These are phyloP conservation scores for Leptopilina boulardi DNA, from an alignment of 1,140 invertebrate genomes.

Conservation along the genomic window DNA sequence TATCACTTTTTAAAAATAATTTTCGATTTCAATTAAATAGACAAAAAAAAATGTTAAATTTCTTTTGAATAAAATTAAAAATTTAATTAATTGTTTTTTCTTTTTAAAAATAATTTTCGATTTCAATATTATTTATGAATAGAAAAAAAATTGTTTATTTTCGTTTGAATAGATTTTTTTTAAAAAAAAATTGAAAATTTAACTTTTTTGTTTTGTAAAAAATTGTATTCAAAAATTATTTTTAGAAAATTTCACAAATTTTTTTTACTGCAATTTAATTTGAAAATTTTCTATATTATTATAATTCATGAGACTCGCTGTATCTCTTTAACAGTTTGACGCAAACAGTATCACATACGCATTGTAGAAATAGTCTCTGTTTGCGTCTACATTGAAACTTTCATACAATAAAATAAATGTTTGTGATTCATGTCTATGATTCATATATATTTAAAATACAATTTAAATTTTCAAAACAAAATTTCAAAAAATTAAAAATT, in stretches of 20 bases:
- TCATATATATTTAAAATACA: background rate
- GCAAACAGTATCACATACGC: slow-evolving; percentile 29
- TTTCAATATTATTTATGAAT: too few species aligned
- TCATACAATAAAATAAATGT: background rate
- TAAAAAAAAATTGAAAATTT: too few species aligned
- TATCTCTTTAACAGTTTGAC: slow-evolving; percentile 21
- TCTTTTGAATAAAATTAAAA: too few species aligned
- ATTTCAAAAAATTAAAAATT: too few species aligned
- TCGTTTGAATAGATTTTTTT: too few species aligned
- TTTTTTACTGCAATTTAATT: background rate
- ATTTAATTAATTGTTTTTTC: too few species aligned
- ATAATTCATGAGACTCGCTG: slow-evolving; percentile 16
- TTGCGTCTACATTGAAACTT: slow-evolving; percentile 1
- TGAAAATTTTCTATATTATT: background rate
- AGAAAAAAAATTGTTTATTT: too few species aligned
- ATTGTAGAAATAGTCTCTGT: slow-evolving; percentile 13
- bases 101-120: too few species aligned
- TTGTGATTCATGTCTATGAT: background rate
- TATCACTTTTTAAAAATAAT: too few species aligned
- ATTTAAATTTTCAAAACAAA: background rate
- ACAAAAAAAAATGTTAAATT: too few species aligned
- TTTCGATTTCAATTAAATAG: too few species aligned
- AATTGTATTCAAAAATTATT: background rate
- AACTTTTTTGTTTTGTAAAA: too few species aligned
- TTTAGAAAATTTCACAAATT: background rate